Evolutionary conservation across 2,888 invertebrate genomes (phyloP).

Genomic region (Polyommatus icarus): DNA sequence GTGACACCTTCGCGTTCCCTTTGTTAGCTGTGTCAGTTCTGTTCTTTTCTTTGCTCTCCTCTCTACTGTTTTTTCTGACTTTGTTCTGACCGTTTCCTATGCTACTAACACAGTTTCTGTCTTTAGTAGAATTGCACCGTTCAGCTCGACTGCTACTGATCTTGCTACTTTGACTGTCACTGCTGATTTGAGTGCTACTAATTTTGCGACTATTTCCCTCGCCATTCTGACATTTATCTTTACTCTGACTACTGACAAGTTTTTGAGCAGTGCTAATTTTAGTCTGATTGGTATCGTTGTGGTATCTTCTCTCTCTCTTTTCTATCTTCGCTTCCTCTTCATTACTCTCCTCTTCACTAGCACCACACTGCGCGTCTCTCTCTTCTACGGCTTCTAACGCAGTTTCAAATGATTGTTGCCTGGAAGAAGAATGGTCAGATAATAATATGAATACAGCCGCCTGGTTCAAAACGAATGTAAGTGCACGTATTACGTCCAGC

Average conservation of each 20-base stretch:
- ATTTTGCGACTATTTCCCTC: not conserved
- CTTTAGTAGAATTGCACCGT: not conserved
- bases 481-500: too few species aligned
- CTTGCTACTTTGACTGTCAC: slow-evolving; percentile 1
- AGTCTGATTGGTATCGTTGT: not conserved
- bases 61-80: slow-evolving; percentile 4
- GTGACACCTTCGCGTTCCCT: not conserved
- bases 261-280: slow-evolving; percentile 2
- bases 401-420: slow-evolving; percentile 70
- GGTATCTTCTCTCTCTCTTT: not conserved
- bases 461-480: too few species aligned
- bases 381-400: slow-evolving; percentile 65
- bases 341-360: slow-evolving; percentile 43
- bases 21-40: not conserved
- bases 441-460: too few species aligned
- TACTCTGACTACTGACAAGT: not conserved
- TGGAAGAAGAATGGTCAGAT: too few species aligned
- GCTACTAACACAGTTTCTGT: slow-evolving; percentile 32
- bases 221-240: slow-evolving; percentile 9
- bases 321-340: slow-evolving; percentile 24
- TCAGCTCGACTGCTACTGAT: slow-evolving; percentile 21
- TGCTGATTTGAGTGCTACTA: not conserved
- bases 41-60: not conserved
- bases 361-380: slow-evolving; percentile 48
- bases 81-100: not conserved